phyloP scores from a whole-genome alignment of 2,113 vertebrate genomes.

The Oxygymnocypris stewartii region DNA sequence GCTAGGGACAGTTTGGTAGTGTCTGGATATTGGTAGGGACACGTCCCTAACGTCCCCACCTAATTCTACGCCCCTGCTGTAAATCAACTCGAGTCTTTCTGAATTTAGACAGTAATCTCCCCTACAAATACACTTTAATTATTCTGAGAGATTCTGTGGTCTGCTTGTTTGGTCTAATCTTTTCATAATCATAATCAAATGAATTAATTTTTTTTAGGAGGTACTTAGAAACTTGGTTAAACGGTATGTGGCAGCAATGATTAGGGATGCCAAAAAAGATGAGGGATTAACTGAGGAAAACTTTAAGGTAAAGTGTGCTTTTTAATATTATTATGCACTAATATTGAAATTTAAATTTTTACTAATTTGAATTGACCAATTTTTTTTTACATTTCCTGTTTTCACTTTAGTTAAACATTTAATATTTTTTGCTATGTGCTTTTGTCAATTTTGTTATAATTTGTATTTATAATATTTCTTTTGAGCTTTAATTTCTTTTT shows the following conservation, averaged over 20 bases:
- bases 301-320: constrained; percentile 83
- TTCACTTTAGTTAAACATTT: no score
- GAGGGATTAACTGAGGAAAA: constrained; percentile 98
- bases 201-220: constrained; percentile 75
- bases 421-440: no score
- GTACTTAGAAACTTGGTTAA: constrained; percentile 97
- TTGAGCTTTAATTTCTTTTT: no score
- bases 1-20: no score
- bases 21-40: no score
- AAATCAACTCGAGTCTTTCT: constrained; percentile 20
- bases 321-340: no score
- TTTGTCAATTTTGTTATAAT: no score
- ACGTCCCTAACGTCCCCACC: no score
- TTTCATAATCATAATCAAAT: background rate
- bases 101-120: background rate
- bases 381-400: no score
- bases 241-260: constrained; percentile 97
- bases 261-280: constrained; percentile 98
- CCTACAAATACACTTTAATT: background rate
- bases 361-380: no score
- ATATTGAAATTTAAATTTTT: no score
- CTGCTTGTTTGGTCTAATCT: background rate
- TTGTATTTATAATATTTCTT: no score
- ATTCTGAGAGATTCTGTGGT: background rate
- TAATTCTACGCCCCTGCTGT: background rate